Conservation (phyloP, 2,888 invertebrate genomes). For the Troides aeacus region DNA sequence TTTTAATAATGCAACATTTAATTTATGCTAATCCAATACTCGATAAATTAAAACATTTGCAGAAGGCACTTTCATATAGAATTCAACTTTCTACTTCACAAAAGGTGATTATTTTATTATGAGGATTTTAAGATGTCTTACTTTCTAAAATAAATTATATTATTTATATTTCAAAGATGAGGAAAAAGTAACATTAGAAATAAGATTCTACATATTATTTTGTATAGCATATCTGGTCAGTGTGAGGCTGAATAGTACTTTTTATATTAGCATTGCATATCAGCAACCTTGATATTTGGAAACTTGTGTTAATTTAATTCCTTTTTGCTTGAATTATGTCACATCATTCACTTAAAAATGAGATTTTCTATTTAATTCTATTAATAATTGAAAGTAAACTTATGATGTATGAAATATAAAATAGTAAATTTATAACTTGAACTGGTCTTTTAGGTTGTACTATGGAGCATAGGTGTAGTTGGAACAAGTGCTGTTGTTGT, state of each 20-base stretch:
- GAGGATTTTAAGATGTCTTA: background rate
- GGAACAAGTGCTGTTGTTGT: constrained; percentile 88
- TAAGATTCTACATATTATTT: background rate
- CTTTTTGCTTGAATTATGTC: background rate
- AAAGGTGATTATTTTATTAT: constrained; percentile 76
- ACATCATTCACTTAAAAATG: background rate
- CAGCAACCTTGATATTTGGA: background rate
- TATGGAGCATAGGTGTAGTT: constrained; percentile 85
- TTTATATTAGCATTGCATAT: background rate
- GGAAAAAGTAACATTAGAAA: background rate
- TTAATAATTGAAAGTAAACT: too few species aligned
- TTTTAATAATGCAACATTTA: constrained; percentile 65
- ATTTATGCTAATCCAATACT: constrained; percentile 79
- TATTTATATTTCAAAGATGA: background rate
- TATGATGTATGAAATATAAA: too few species aligned
- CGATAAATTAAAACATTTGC: constrained; percentile 78
- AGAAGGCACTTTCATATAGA: constrained; percentile 69
- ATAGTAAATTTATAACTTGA: background rate
- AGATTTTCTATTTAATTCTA: background rate
- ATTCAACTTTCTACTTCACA: constrained; percentile 83
- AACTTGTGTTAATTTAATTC: background rate
- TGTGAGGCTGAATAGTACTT: background rate
- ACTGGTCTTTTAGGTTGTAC: constrained; percentile 78
- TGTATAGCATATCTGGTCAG: background rate
- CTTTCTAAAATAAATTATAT: background rate